phyloP scores from a whole-genome alignment of 1,140 invertebrate species.

The Zaprionus taronus region DNA sequence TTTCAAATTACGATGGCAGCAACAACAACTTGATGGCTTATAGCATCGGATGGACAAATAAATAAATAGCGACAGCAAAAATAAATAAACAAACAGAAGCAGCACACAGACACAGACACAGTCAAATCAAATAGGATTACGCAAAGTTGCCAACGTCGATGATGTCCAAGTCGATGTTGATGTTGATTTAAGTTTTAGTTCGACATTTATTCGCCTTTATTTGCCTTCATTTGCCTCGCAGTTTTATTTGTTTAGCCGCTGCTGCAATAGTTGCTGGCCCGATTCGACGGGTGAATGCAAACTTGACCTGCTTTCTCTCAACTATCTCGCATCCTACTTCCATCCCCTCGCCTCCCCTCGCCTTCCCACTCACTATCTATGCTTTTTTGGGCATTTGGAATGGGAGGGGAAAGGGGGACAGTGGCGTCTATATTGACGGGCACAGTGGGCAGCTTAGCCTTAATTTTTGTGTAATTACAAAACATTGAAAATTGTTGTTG shows the following conservation, averaged over 20 bases:
- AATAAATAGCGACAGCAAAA: constrained; percentile 18
- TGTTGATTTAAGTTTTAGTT: constrained; percentile 66
- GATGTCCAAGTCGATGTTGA: constrained; percentile 24
- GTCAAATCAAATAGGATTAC: constrained; percentile 65
- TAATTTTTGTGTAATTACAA: constrained; percentile 16
- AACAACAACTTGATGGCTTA: constrained; percentile 34
- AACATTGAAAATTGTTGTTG: constrained; percentile 10
- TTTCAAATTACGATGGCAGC: constrained; percentile 48
- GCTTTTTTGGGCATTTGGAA: neutral
- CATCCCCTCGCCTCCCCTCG: neutral
- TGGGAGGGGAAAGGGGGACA: neutral
- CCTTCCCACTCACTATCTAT: neutral
- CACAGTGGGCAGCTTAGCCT: constrained; percentile 11
- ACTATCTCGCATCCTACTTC: neutral
- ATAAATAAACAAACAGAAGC: constrained; percentile 47
- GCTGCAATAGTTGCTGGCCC: constrained; percentile 60
- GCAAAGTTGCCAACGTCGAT: constrained; percentile 65
- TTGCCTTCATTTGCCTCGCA: constrained; percentile 50
- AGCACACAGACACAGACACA: constrained; percentile 15
- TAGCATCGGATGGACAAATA: constrained; percentile 11
- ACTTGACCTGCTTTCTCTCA: constrained; percentile 67
- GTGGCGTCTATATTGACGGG: neutral
- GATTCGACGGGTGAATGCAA: constrained; percentile 54
- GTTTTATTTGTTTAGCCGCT: constrained; percentile 54
- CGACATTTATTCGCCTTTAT: constrained; percentile 39